Percentiles rank a stretch among this genome's conserved stretches.
These are phyloP conservation scores for Neopipo cinnamomea DNA, from an alignment of 2,113 vertebrate genomes.

Conservation along the genomic window DNA sequence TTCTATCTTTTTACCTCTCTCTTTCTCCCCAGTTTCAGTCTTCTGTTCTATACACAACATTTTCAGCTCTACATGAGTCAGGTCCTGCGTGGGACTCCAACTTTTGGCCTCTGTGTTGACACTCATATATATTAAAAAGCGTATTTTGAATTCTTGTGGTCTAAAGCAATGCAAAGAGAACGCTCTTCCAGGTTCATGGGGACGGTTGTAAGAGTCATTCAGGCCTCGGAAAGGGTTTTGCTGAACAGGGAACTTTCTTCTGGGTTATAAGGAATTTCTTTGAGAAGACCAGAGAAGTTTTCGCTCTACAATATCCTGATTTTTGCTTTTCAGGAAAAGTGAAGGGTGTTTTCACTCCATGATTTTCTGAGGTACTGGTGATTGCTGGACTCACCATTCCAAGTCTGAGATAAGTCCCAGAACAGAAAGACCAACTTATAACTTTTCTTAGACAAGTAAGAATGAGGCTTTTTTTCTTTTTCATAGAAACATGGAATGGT, in stretches of 20 bases:
- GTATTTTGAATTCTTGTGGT: background rate
- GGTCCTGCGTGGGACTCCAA: background rate
- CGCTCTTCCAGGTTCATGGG: rapidly evolving
- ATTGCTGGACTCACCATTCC: background rate
- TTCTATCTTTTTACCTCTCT: background rate
- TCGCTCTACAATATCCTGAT: background rate
- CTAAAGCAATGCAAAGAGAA: background rate
- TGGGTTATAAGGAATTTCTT: background rate
- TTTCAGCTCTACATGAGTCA: background rate
- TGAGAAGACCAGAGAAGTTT: background rate
- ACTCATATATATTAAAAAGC: background rate
- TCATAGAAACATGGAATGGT: background rate
- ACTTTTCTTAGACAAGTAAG: background rate
- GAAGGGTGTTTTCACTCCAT: background rate
- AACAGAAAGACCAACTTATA: background rate
- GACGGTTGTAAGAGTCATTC: background rate
- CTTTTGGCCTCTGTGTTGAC: background rate
- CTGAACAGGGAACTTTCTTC: background rate
- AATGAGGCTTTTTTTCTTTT: background rate
- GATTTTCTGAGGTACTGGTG: rapidly evolving
- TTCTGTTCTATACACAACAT: background rate
- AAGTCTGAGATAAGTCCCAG: background rate
- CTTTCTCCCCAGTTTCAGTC: background rate
- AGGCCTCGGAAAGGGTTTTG: background rate
- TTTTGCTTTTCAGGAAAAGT: background rate